phyloP scores from a whole-genome alignment of 2,888 invertebrate species.

The Biston betularia region DNA sequence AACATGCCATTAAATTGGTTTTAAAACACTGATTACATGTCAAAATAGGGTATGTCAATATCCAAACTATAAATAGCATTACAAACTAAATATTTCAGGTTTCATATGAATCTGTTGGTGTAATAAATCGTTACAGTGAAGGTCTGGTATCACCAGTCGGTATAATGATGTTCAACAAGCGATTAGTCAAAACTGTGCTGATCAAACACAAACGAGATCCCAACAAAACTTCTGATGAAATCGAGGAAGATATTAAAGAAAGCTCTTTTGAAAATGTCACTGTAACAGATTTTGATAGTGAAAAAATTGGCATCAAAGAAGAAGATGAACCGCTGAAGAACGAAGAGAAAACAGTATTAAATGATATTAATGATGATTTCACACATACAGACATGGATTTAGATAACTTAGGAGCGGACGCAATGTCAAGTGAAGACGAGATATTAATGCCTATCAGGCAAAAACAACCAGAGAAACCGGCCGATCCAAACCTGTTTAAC shows the following conservation, averaged over 20 bases:
- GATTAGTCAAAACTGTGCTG: slow-evolving; percentile 48
- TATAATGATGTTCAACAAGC: slow-evolving; percentile 48
- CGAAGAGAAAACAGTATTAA: slow-evolving; percentile 15
- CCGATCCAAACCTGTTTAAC: slow-evolving; percentile 23
- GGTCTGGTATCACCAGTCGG: slow-evolving; percentile 54
- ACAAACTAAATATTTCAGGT: slow-evolving; percentile 42
- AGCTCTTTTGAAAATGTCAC: slow-evolving; percentile 40
- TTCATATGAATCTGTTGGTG: slow-evolving; percentile 55
- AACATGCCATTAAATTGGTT: too few species aligned
- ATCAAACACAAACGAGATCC: slow-evolving; percentile 42
- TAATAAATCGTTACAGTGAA: slow-evolving; percentile 52
- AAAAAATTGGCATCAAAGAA: slow-evolving; percentile 26
- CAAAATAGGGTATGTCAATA: too few species aligned
- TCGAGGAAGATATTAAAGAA: slow-evolving; percentile 34
- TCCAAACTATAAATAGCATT: too few species aligned
- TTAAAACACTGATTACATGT: too few species aligned
- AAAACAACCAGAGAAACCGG: slow-evolving; percentile 19
- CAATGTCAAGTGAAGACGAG: slow-evolving; percentile 30
- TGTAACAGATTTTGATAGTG: slow-evolving; percentile 21
- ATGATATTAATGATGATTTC: slow-evolving; percentile 23
- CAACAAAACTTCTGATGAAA: slow-evolving; percentile 18
- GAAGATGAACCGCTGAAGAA: slow-evolving; percentile 9
- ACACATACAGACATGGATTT: slow-evolving; percentile 26
- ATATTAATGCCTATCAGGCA: slow-evolving; percentile 14
- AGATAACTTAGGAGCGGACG: slow-evolving; percentile 20